phyloP scores from a whole-genome alignment of 1,140 invertebrate genomes.

The Popillia japonica region DNA sequence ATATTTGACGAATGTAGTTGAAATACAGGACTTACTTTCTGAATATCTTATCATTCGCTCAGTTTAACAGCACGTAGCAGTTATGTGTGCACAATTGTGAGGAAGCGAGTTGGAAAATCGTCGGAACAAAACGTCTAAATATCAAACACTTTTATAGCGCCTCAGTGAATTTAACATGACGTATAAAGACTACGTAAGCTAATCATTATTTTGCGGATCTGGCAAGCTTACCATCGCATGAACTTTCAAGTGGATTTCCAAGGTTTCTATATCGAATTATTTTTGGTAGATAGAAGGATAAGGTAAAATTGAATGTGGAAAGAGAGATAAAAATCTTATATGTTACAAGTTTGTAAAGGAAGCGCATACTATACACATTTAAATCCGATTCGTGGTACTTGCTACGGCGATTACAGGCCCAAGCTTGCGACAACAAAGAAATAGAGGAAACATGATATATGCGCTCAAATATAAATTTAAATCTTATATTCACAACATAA shows the following conservation, averaged over 20 bases:
- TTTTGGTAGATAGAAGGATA: neutral
- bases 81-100: neutral
- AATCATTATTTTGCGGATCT: slow-evolving; percentile 28
- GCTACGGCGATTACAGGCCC: too few relatives aligned
- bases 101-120: slow-evolving; percentile 19
- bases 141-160: slow-evolving; percentile 26
- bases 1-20: neutral
- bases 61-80: slow-evolving; percentile 4
- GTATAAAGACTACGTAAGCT: slow-evolving; percentile 4
- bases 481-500: neutral
- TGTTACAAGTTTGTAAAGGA: neutral
- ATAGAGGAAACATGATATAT: too few relatives aligned
- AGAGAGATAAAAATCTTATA: neutral
- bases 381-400: too few relatives aligned
- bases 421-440: too few relatives aligned
- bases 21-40: neutral
- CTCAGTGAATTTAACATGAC: neutral
- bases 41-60: slow-evolving; percentile 27
- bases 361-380: neutral
- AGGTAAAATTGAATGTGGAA: slow-evolving; percentile 11
- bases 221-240: slow-evolving; percentile 1
- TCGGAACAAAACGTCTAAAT: slow-evolving; percentile 12
- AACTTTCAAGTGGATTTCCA: neutral
- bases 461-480: neutral
- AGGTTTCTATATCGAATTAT: neutral